Conservation (phyloP, 2,888 invertebrate species). For the Hyalella azteca region DNA sequence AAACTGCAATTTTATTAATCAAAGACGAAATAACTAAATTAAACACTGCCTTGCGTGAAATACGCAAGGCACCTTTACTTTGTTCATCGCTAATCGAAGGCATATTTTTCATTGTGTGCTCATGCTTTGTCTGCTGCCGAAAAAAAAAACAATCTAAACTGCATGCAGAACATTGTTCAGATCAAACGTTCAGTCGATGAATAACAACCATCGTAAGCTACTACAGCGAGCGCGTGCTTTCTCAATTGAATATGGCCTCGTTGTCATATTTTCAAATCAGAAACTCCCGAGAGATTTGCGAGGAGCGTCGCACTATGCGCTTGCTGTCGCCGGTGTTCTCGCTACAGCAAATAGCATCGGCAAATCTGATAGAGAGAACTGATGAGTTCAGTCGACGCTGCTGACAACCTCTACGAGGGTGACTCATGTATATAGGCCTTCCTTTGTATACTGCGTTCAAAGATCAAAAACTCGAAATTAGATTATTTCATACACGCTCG, state of each 20-base stretch:
- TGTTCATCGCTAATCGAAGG: too few species aligned
- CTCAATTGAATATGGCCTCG: constrained; percentile 29
- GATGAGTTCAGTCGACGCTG: constrained; percentile 16
- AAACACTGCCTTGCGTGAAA: too few species aligned
- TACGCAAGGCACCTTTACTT: too few species aligned
- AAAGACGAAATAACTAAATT: too few species aligned
- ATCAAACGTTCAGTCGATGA: too few species aligned
- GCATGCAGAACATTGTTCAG: too few species aligned
- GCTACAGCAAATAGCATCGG: constrained; percentile 20
- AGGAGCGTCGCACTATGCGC: not conserved
- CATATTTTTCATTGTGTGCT: too few species aligned
- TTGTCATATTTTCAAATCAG: constrained; percentile 34
- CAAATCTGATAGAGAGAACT: constrained; percentile 32
- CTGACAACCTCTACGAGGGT: constrained; percentile 29
- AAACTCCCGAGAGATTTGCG: constrained; percentile 5
- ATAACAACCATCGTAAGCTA: too few species aligned
- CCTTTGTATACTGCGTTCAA: not conserved
- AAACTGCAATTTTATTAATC: too few species aligned
- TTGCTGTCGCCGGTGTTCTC: not conserved
- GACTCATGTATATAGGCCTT: not conserved
- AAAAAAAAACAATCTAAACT: too few species aligned
- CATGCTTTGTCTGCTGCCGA: too few species aligned
- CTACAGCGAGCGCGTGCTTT: not conserved
- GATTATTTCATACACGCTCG: too few species aligned
- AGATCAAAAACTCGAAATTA: constrained; percentile 8